These are phyloP conservation scores for Varanus salvator DNA, from an alignment of 2,113 vertebrate genomes.

Conservation along the genomic window DNA sequence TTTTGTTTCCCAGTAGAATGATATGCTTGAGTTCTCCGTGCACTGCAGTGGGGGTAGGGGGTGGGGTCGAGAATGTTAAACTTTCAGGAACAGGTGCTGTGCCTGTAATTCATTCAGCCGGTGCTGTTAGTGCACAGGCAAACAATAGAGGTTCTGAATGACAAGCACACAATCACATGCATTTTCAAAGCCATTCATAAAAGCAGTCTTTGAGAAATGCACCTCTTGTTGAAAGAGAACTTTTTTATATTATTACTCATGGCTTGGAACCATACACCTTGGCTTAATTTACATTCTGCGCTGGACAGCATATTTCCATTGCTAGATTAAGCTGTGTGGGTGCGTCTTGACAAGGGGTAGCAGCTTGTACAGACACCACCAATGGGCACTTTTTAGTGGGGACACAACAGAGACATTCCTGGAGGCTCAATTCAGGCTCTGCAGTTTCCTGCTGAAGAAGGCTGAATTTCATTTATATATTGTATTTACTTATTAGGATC, in stretches of 20 bases:
- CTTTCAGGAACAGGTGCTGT: background rate
- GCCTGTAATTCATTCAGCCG: background rate
- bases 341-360: background rate
- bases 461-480: too few species aligned
- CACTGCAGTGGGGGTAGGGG: background rate
- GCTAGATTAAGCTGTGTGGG: background rate
- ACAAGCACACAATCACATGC: background rate
- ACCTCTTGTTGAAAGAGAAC: background rate
- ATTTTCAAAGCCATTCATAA: conserved; percentile 2
- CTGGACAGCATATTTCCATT: background rate
- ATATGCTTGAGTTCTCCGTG: conserved; percentile 13
- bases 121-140: background rate
- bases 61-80: background rate
- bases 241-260: background rate
- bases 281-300: background rate
- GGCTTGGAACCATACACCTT: background rate
- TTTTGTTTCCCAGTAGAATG: background rate
- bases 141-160: background rate
- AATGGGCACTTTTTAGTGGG: too few species aligned
- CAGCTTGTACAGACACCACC: too few species aligned
- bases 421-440: too few species aligned
- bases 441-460: too few species aligned
- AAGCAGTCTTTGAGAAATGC: background rate
- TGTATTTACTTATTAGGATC: too few species aligned
- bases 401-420: too few species aligned